Evolutionary conservation across 2,888 invertebrate genomes (phyloP), one percentile per base, ranked within the genome.

Genomic region (Drosophila fulvimacula): DNA sequence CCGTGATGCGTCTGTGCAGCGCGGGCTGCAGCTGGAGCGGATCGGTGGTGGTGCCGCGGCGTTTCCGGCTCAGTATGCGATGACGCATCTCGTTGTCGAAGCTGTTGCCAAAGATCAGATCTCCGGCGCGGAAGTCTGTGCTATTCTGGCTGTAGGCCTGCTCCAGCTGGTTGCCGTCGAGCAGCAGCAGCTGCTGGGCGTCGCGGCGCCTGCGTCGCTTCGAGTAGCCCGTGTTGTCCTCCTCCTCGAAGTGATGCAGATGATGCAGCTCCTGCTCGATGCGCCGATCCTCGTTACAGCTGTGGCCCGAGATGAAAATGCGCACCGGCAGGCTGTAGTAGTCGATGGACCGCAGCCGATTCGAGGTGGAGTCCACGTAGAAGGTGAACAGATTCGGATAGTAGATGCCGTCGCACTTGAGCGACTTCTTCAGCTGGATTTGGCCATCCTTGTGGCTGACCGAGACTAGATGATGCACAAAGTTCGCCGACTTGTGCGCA

Each of bases 331-430:
- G 92, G 88, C 97, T 96, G 90, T 96, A 96, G 91, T 96, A 97
- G 90, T 97, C 96, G 72, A 97, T 96, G 79, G 96, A 96, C 52
- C 96, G 94, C 72, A 96, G 93, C 60, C 96, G 93, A 83, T 95
- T 96, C 72, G 97, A 96, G 56, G 96, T 96, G 38, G 97, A 97
- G 91, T 97, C 97, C 69, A 97, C 95, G 92, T 97, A 96, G 90
- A 97, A 95, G 5, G 97, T 97, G 91, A 97, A 97, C 62, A 97
- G 94, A 87, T 96, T 96, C 0, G 97, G 97, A 90, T 97, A 97
- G 78, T 95, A 95, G 36, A 96, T 94, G 71, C 97, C 97, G 87
- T 96, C 95, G 92, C 97, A 97, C 89, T 95, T 94, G 15, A 97
- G 93, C 60, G 94, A 94, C 86, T 95, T 95, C 76, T 95, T 94